Evolutionary conservation across 2,797 vertebrate genomes (phyloP).

Genomic region (Pseudochaenichthys georgianus): DNA sequence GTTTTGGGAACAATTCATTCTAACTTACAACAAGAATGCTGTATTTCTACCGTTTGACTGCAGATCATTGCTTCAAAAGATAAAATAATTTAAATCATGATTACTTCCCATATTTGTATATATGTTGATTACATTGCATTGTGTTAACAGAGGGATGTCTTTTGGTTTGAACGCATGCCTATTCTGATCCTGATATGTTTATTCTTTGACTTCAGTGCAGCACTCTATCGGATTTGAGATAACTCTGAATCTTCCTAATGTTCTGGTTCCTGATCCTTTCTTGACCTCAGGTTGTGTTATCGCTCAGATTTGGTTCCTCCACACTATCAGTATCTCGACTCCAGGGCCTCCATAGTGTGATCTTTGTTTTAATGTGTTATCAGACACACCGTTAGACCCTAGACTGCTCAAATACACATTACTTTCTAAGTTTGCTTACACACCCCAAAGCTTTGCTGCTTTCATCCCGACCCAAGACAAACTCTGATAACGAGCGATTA

Average conservation of each 20-base stretch:
- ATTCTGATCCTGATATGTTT: slow-evolving; percentile 14
- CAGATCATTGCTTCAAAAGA: rapidly evolving
- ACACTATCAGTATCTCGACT: slow-evolving; percentile 36
- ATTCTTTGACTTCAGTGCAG: slow-evolving; percentile 21
- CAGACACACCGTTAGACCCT: slow-evolving; percentile 31
- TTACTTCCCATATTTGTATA: background rate
- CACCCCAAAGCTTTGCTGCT: slow-evolving; percentile 45
- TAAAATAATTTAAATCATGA: background rate
- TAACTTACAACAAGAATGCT: background rate
- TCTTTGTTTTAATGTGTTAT: slow-evolving; percentile 55
- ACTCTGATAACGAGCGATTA: slow-evolving; percentile 64
- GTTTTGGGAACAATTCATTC: background rate
- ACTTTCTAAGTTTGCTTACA: slow-evolving; percentile 55
- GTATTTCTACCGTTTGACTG: background rate
- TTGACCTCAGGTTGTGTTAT: slow-evolving; percentile 61
- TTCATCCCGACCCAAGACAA: slow-evolving; percentile 67
- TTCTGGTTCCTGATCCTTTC: slow-evolving; percentile 41
- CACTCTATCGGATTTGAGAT: slow-evolving; percentile 45
- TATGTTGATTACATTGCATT: too few species aligned
- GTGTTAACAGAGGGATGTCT: background rate
- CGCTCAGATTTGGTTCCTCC: slow-evolving; percentile 54
- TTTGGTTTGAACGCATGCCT: too few species aligned
- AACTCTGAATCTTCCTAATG: slow-evolving; percentile 33
- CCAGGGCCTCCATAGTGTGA: slow-evolving; percentile 19
- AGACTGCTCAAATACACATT: slow-evolving; percentile 41